phyloP scores from a whole-genome alignment of 2,113 vertebrate species.

The Bettongia penicillata region DNA sequence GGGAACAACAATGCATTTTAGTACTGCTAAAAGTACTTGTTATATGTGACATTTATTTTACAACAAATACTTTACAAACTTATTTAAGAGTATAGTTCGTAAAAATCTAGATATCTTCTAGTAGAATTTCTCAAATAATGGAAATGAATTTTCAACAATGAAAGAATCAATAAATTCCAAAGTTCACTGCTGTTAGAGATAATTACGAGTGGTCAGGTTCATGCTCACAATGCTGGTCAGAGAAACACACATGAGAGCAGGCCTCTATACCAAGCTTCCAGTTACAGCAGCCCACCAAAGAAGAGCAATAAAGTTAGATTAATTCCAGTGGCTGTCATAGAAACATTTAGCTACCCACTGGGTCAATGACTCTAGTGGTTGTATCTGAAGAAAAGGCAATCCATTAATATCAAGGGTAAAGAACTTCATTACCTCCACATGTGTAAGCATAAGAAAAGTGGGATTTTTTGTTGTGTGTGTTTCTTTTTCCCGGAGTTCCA shows the following conservation, averaged over 20 bases:
- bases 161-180: too few species aligned
- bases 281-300: background rate
- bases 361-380: background rate
- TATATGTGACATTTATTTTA: background rate
- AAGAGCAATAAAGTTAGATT: background rate
- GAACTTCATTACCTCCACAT: background rate
- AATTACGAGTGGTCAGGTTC: background rate
- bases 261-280: background rate
- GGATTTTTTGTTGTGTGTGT: too few species aligned
- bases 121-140: background rate
- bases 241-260: background rate
- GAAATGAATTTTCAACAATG: background rate
- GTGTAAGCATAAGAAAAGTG: too few species aligned
- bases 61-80: background rate
- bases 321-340: background rate
- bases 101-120: background rate
- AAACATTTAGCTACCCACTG: background rate
- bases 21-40: background rate
- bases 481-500: too few species aligned
- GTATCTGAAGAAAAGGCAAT: background rate
- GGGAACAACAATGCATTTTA: background rate
- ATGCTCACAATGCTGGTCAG: background rate
- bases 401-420: background rate
- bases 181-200: background rate
- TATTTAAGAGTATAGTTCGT: background rate